phyloP scores from a whole-genome alignment of 1,140 invertebrate genomes.

The Sycophaga agraensis region DNA sequence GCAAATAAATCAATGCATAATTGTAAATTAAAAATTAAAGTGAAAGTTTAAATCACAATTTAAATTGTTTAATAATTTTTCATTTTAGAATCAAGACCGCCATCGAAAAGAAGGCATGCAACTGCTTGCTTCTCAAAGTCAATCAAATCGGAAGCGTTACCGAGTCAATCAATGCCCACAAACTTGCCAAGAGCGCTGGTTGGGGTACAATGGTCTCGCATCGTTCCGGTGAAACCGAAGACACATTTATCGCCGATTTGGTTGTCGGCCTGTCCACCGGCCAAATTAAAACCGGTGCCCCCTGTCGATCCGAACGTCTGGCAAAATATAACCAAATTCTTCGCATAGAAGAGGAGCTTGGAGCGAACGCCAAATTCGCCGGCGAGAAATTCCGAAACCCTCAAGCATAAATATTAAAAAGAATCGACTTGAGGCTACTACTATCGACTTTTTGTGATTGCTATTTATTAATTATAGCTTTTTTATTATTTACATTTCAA shows the following conservation, averaged over 20 bases:
- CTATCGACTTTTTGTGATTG: too few species aligned
- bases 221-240: constrained; percentile 97
- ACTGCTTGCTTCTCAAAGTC: constrained; percentile 95
- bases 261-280: constrained; percentile 96
- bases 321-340: constrained; percentile 99
- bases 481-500: constrained; percentile 1
- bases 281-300: constrained; percentile 98
- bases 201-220: constrained; percentile 99
- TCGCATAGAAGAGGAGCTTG: constrained; percentile 97
- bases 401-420: constrained; percentile 43
- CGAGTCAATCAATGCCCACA: constrained; percentile 94
- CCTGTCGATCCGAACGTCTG: constrained; percentile 95
- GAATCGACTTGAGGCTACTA: too few species aligned
- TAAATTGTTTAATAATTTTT: neutral
- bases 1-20: too few species aligned
- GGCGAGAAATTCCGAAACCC: constrained; percentile 93
- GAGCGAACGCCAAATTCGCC: constrained; percentile 85
- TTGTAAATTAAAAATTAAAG: neutral
- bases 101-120: constrained; percentile 96
- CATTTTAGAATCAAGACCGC: constrained; percentile 82
- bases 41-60: neutral
- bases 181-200: constrained; percentile 88
- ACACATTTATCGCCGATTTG: constrained; percentile 97
- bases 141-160: constrained; percentile 99
- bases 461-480: constrained; percentile 17